Conservation (phyloP, 2,888 invertebrate species). For the Eudasyphora cyanicolor region DNA sequence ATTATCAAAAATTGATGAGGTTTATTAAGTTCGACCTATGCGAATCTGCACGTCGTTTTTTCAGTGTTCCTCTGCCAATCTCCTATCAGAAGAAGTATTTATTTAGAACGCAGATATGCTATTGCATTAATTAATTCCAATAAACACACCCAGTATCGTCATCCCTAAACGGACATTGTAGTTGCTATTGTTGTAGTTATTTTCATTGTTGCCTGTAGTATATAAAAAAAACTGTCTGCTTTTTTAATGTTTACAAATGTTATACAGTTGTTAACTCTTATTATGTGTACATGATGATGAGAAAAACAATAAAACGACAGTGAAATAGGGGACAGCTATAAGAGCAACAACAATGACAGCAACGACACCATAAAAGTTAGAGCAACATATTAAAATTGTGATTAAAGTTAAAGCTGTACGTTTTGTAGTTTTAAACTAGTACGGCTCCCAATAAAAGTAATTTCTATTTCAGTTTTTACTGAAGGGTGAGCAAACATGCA, state of each 20-base stretch:
- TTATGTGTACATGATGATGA: slow-evolving; percentile 33
- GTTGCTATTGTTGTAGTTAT: slow-evolving; percentile 34
- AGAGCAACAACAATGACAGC: slow-evolving; percentile 5
- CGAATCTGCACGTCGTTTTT: no score
- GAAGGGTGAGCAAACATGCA: neutral
- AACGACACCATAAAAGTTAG: slow-evolving; percentile 16
- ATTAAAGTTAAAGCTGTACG: neutral
- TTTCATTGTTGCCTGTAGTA: slow-evolving; percentile 49
- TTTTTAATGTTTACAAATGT: slow-evolving; percentile 52
- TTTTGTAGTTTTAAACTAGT: neutral
- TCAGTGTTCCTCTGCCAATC: no score
- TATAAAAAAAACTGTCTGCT: slow-evolving; percentile 39
- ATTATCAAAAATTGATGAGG: no score
- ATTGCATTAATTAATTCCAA: no score
- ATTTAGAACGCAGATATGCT: no score
- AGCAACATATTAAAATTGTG: slow-evolving; percentile 23
- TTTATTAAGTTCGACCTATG: no score
- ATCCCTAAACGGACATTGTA: neutral
- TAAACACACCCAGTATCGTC: neutral
- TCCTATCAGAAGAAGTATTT: no score
- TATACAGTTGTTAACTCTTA: slow-evolving; percentile 53
- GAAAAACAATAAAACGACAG: slow-evolving; percentile 33
- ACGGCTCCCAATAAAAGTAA: neutral
- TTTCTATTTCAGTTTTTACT: neutral
- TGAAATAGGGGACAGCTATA: slow-evolving; percentile 20